Percentiles rank a stretch among this genome's conserved stretches.
Evolutionary conservation across 2,113 vertebrate genomes (phyloP).

Genomic region (Casuarius casuarius): DNA sequence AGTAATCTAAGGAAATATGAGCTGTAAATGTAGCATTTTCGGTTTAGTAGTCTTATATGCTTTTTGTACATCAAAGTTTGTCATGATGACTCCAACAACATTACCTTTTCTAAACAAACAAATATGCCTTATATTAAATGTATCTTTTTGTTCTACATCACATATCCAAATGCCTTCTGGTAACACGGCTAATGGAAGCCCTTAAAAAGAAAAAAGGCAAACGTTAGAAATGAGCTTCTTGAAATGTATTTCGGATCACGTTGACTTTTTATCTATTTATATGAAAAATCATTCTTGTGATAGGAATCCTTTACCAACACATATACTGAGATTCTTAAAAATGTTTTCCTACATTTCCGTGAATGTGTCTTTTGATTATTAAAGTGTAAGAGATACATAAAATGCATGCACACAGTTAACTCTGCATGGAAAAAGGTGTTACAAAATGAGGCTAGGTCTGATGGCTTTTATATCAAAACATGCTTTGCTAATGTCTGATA

Average conservation of each 20-base stretch:
- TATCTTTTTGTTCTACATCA: conserved; percentile 11
- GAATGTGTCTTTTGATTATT: not conserved
- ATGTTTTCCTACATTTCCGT: not conserved
- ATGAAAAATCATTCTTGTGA: conserved; percentile 5
- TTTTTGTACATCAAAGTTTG: conserved; percentile 16
- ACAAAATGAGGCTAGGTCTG: conserved; percentile 63
- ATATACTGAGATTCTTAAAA: not conserved
- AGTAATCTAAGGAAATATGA: conserved; percentile 17
- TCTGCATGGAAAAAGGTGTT: conserved; percentile 56
- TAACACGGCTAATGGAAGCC: not conserved
- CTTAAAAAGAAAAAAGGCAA: not conserved
- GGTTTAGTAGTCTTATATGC: conserved; percentile 30
- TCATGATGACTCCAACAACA: not conserved
- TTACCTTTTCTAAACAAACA: conserved; percentile 26
- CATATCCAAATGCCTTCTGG: conserved; percentile 6
- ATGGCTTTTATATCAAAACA: conserved; percentile 70
- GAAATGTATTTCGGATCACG: not conserved
- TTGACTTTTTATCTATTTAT: not conserved
- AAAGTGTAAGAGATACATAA: conserved; percentile 3
- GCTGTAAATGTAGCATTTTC: conserved; percentile 33
- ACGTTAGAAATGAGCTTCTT: not conserved
- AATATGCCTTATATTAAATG: conserved; percentile 12
- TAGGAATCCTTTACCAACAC: not conserved
- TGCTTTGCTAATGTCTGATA: conserved; percentile 67
- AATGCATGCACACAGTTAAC: conserved; percentile 57